Base-by-base conservation (phyloP, 2,113 vertebrate genomes). In the Mastomys natalensis region DNA sequence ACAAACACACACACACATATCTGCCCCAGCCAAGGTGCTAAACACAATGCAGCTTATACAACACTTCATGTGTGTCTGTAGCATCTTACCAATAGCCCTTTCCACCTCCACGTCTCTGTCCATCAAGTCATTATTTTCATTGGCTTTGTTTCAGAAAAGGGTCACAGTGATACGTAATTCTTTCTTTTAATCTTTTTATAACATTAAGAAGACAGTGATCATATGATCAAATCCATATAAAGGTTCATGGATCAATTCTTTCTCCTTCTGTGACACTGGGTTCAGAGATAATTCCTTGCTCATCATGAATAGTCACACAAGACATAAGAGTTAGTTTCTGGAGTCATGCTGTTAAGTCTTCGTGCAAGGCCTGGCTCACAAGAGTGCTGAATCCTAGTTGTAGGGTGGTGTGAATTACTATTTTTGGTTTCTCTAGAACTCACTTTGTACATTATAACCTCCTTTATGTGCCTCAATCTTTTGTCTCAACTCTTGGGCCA, bases 341-440 rank as follows among this genome's bases (percentile, higher is more conserved):
- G 8, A 82, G 17, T 40, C 53, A 45, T 58, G 6, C 64, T n/a
- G 24, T 29, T 90, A 12, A 73, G 21, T 55, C 37, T 37, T 43
- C 78, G 24, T 29, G 4, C 62, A 74, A 58, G 60, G 37, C 68
- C 82, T 70, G 34, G 48, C 45, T 90, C 58, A 9, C 12, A 0
- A 15, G 9, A 58, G 68, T 19, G 77, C 45, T 82, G 64, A 51
- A 9, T 58, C 13, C 29, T 26, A 29, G 58, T 84, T 80, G 55
- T 22, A 26, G 51, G 34, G 6, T 55, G 70, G 22, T 60, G 19
- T 24, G 58, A 37, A 13, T 58, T 45, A 19, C 58, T 84, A 17
- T 6, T 58, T 90, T 48, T 94, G 95, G 89, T 95, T 81, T 81
- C 95, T 97, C 92, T 93, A 94, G 92, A 97, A 92, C 73, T 93